Percentiles rank a stretch among this genome's conserved stretches.
Evolutionary conservation across 2,113 vertebrate genomes (phyloP).

Genomic region (Takifugu flavidus): DNA sequence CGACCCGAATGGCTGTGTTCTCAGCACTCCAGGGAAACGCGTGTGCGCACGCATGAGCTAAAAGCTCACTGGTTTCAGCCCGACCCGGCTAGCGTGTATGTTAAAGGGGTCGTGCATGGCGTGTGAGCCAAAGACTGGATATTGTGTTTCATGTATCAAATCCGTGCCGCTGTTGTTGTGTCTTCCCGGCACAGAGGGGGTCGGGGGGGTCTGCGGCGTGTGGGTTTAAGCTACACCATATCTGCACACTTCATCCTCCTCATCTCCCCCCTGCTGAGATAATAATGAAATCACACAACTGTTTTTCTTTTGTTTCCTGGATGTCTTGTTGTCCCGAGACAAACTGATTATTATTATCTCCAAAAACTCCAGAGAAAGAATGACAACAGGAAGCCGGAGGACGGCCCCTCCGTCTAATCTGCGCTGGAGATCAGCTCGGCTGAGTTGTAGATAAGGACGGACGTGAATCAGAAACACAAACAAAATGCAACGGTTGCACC

Average conservation of each 20-base stretch:
- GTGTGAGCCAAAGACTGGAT: background rate
- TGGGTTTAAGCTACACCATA: background rate
- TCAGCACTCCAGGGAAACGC: conserved; percentile 11
- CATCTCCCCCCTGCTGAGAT: conserved; percentile 2
- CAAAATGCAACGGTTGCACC: conserved; percentile 13
- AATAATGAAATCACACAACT: conserved; percentile 26
- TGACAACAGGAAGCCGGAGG: conserved; percentile 30
- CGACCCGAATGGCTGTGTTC: conserved; percentile 54
- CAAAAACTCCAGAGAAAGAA: conserved; percentile 8
- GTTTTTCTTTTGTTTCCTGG: conserved; percentile 18
- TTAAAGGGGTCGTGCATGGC: background rate
- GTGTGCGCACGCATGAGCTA: conserved; percentile 13
- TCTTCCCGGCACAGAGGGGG: conserved; percentile 26
- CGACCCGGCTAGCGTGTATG: too few species aligned
- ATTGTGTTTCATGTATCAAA: conserved; percentile 10
- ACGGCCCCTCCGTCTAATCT: conserved; percentile 36
- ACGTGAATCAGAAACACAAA: conserved; percentile 2
- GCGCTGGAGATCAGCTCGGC: conserved; percentile 30
- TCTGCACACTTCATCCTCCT: conserved; percentile 2
- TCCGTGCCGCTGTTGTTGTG: conserved; percentile 26
- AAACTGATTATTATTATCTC: conserved; percentile 47
- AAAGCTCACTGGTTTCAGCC: background rate
- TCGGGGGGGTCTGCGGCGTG: conserved; percentile 16
- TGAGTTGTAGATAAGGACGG: conserved; percentile 2
- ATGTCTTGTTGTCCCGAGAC: conserved; percentile 22